A percentile compares a stretch with the other conserved stretches of the same genome.
Evolutionary conservation across 2,888 invertebrate genomes (phyloP).

Genomic region (Limnephilus lunatus): DNA sequence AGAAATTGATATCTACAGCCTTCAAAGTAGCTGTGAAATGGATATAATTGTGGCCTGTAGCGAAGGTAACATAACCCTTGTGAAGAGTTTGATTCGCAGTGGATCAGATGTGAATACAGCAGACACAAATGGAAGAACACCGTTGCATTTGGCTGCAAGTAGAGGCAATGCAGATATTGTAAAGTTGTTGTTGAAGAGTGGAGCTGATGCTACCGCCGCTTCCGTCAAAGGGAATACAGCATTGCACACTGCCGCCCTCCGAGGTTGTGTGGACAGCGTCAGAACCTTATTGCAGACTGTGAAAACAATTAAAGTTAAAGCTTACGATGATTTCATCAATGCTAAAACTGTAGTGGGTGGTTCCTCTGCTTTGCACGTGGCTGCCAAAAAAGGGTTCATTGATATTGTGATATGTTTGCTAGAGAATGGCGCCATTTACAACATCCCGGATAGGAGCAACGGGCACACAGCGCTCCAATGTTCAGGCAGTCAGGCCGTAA

Average conservation of each 20-base stretch:
- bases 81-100: not conserved
- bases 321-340: constrained; percentile 8
- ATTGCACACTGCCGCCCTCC: not conserved
- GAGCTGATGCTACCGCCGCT: constrained; percentile 11
- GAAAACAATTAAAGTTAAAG: not conserved
- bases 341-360: constrained; percentile 8
- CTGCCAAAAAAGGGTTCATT: not conserved
- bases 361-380: not conserved
- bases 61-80: not conserved
- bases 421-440: not conserved
- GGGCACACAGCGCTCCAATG: not conserved
- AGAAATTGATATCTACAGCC: not conserved
- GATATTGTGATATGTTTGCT: constrained; percentile 2
- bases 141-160: constrained; percentile 16
- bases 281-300: not conserved
- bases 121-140: constrained; percentile 9
- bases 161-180: constrained; percentile 6
- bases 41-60: not conserved
- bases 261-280: not conserved
- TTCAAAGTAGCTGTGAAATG: not conserved
- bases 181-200: constrained; percentile 7
- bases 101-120: not conserved
- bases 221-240: not conserved
- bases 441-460: not conserved
- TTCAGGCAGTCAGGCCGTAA: not conserved